Evolutionary conservation across 2,888 invertebrate genomes (phyloP).

Genomic region (Saturnia pavonia): DNA sequence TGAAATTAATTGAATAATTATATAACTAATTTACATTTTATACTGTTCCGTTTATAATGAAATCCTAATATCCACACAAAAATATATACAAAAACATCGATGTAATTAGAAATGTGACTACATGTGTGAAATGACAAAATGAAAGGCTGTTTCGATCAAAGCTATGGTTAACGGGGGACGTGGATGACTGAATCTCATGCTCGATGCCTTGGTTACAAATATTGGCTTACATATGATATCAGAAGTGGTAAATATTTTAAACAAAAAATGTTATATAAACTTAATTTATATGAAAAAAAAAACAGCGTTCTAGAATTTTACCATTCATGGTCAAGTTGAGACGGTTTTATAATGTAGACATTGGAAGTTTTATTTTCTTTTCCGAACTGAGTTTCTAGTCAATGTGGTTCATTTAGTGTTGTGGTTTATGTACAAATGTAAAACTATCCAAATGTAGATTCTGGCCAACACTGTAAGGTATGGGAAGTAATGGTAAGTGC

Average conservation of each 20-base stretch:
- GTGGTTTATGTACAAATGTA: background rate
- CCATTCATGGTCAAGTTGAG: background rate
- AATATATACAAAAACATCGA: background rate
- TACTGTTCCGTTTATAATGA: background rate
- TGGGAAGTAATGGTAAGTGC: too few species aligned
- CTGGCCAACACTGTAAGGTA: too few species aligned
- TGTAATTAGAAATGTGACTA: background rate
- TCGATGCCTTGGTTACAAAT: background rate
- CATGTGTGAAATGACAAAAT: slow-evolving; percentile 24
- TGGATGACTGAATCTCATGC: background rate
- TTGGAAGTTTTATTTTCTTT: background rate
- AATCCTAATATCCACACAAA: background rate
- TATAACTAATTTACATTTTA: background rate
- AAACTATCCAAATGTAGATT: too few species aligned
- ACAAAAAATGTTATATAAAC: background rate
- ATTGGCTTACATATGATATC: background rate
- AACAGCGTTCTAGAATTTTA: background rate
- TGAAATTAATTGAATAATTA: too few species aligned
- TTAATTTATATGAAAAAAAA: background rate
- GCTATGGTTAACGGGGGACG: background rate
- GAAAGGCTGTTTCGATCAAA: slow-evolving; percentile 17
- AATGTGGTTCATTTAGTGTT: background rate
- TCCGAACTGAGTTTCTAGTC: background rate
- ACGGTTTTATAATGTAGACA: background rate
- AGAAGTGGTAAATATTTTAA: background rate